Percentiles rank a stretch among this genome's conserved stretches.
phyloP scores from a whole-genome alignment of 2,888 invertebrate genomes.

The Megalurothrips usitatus region DNA sequence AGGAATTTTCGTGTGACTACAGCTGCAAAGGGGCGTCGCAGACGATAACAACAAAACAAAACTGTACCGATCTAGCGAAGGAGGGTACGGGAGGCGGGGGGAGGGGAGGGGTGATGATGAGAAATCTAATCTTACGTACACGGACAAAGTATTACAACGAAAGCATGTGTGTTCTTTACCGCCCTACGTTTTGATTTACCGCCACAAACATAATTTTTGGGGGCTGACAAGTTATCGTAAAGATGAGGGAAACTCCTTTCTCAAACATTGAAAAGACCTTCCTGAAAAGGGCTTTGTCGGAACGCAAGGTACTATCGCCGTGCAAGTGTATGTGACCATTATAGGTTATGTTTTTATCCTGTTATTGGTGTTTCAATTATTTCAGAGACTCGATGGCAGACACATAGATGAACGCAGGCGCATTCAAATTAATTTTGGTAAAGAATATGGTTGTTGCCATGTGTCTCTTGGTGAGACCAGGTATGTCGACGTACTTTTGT shows the following conservation, averaged over 20 bases:
- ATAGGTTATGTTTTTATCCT: not conserved
- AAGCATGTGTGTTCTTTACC: too few species aligned
- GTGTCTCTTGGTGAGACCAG: slow-evolving; percentile 71
- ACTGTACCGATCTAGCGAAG: not conserved
- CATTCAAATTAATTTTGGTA: slow-evolving; percentile 68
- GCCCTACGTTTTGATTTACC: too few species aligned
- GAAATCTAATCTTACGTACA: too few species aligned
- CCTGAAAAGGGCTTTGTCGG: slow-evolving; percentile 58
- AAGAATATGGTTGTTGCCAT: slow-evolving; percentile 77
- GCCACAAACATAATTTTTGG: too few species aligned
- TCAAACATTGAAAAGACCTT: slow-evolving; percentile 70
- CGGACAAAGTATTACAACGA: too few species aligned
- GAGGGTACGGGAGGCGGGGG: not conserved
- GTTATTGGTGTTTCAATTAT: slow-evolving; percentile 38
- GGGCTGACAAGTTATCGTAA: not conserved
- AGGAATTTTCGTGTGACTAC: not conserved
- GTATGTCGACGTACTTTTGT: not conserved
- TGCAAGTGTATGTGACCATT: not conserved
- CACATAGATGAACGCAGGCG: slow-evolving; percentile 67
- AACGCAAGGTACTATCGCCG: slow-evolving; percentile 56
- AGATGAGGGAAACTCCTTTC: slow-evolving; percentile 56
- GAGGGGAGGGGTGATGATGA: not conserved
- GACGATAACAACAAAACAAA: not conserved
- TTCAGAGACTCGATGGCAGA: slow-evolving; percentile 76
- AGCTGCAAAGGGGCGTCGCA: not conserved